A percentile compares a stretch with the other conserved stretches of the same genome.
These are phyloP conservation scores for Halictus rubicundus DNA, from an alignment of 1,140 invertebrate species.

Conservation along the genomic window DNA sequence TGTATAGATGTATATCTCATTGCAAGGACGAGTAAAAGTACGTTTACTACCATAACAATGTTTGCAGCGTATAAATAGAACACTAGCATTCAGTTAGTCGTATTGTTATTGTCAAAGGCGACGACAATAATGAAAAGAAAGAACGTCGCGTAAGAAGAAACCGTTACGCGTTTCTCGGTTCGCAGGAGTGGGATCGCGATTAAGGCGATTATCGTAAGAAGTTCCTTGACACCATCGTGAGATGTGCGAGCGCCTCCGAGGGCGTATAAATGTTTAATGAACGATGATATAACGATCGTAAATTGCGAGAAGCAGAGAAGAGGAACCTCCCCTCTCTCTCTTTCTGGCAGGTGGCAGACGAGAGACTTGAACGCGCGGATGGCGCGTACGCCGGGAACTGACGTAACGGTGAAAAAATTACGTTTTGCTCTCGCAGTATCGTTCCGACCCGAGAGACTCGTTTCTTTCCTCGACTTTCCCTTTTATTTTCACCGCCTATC, in stretches of 20 bases:
- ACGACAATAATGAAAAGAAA: no score
- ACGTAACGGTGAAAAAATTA: neutral
- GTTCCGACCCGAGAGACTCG: neutral
- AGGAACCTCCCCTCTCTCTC: no score
- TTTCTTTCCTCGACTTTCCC: neutral
- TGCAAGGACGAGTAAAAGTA: no score
- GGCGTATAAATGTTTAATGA: constrained; percentile 56
- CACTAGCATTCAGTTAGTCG: no score
- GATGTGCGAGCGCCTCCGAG: constrained; percentile 20
- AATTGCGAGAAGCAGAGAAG: constrained; percentile 18
- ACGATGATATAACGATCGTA: constrained; percentile 59
- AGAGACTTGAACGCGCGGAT: constrained; percentile 14
- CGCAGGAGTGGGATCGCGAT: neutral
- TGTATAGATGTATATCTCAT: no score
- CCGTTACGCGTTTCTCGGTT: neutral
- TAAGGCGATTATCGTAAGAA: constrained; percentile 37
- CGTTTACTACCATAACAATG: no score
- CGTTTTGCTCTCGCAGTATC: neutral
- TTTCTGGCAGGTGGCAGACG: neutral
- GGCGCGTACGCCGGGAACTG: neutral
- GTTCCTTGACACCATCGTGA: constrained; percentile 57
- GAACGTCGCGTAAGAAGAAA: no score
- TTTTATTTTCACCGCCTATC: neutral
- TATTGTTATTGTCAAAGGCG: no score
- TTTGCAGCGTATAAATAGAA: no score